Evolutionary conservation across 92 coral and sea anemone genomes (phyloP), one percentile per base, ranked within the genome.

Genomic region (Pocillopora grandis): DNA sequence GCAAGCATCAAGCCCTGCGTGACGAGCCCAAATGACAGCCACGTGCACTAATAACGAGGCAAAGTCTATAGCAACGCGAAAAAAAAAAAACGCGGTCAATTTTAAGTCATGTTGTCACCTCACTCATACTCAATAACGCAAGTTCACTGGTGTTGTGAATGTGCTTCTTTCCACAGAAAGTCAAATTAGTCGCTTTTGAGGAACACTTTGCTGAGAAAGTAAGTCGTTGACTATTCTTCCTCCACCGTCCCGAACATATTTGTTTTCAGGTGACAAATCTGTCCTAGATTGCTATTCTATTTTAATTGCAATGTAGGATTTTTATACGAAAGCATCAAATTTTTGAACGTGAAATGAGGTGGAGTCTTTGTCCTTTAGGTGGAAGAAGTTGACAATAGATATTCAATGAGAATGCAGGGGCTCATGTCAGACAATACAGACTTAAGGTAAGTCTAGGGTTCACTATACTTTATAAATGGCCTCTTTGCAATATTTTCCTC

Each of bases 121-220:
- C 31, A 27, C 31, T 27, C 31, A 27, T 27, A 27, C 31, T 27
- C 31, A 27, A 27, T 27, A 27, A 27, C 31, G 31, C 31, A 27
- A 79, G 20, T 36, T 18, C 3, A 80, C 15, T 19, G 8, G 6
- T 76, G n/a, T 35, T 35, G 31, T 33, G 31, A 27, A 67, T 15
- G 63, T 57, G 31, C 33, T 82, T 56, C 19, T 65, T 83, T 66
- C 73, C 52, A 36, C 78, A 95, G 95, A 91, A 84, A 85, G 91
- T 94, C 42, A 92, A 94, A 68, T 92, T 96, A 62, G 94, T 94
- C 23, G 98, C 95, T 14, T 96, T 89, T 71, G 96, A 96, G 76
- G 93, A 94, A 58, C 94, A 91, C 72, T 96, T 96, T 82, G 93
- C 98, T 0, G 98, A 94, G 72, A 96, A 96, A 98, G 98, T 96